phyloP scores from a whole-genome alignment of 2,888 invertebrate genomes.

The Ichneumon xanthorius region DNA sequence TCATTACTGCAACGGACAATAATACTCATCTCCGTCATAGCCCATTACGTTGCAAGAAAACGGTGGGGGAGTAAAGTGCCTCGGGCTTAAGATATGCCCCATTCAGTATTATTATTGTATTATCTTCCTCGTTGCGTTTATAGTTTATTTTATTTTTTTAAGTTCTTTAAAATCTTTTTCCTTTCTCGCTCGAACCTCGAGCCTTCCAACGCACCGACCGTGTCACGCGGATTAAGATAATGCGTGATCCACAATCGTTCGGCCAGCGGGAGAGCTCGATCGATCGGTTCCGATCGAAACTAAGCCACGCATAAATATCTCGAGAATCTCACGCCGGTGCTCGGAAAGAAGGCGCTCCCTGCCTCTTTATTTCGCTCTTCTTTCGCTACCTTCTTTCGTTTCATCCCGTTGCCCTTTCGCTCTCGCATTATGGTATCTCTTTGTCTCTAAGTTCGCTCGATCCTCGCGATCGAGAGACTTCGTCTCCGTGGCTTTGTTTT shows the following conservation, averaged over 20 bases:
- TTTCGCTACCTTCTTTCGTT: neutral
- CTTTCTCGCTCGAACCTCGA: conserved; percentile 36
- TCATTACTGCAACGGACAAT: conserved; percentile 52
- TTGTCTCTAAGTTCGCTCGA: conserved; percentile 62
- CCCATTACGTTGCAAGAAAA: conserved; percentile 23
- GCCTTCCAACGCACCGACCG: conserved; percentile 57
- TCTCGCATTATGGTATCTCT: conserved; percentile 49
- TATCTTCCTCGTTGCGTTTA: conserved; percentile 20
- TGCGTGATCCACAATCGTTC: conserved; percentile 74
- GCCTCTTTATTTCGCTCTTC: conserved; percentile 35
- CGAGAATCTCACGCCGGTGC: conserved; percentile 47
- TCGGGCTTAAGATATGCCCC: conserved; percentile 25
- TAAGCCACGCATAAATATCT: conserved; percentile 78
- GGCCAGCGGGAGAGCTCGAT: conserved; percentile 68
- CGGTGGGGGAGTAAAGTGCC: conserved; percentile 34
- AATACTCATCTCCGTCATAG: conserved; percentile 31
- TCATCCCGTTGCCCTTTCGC: conserved; percentile 8
- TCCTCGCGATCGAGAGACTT: conserved; percentile 41
- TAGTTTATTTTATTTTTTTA: neutral
- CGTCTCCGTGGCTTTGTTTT: conserved; percentile 49
- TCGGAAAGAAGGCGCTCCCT: conserved; percentile 49
- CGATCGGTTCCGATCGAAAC: conserved; percentile 75
- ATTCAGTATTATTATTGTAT: conserved; percentile 52
- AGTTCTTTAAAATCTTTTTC: conserved; percentile 12
- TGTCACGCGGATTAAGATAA: conserved; percentile 73